A percentile compares a stretch with the other conserved stretches of the same genome.
Evolutionary conservation across 1,140 invertebrate genomes (phyloP).

Genomic region (Musca vetustissima): DNA sequence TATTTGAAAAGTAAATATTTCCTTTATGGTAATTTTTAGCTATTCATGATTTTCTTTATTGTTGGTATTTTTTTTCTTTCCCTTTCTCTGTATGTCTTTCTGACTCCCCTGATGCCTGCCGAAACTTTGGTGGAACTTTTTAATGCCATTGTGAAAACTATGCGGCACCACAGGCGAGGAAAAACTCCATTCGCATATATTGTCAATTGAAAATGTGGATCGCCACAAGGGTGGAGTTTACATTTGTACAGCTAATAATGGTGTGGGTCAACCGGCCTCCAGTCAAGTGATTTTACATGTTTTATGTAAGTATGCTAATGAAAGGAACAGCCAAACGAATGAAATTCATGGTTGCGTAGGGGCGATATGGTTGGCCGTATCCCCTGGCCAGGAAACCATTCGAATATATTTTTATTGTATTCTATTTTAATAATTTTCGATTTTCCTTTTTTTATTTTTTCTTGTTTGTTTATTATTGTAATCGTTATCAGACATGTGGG

Average conservation of each 20-base stretch:
- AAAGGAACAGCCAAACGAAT: too few species aligned
- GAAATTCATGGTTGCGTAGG: background rate
- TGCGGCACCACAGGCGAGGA: conserved; percentile 54
- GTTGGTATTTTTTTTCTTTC: background rate
- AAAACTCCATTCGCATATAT: conserved; percentile 57
- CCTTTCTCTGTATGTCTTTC: background rate
- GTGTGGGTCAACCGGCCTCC: conserved; percentile 63
- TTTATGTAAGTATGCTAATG: conserved; percentile 59
- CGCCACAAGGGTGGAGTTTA: conserved; percentile 66
- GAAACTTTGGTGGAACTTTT: background rate
- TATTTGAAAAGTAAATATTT: conserved; percentile 21
- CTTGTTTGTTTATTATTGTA: background rate
- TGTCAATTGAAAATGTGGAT: conserved; percentile 59
- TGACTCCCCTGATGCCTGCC: too few species aligned
- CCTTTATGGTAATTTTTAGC: conserved; percentile 6
- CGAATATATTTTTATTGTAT: background rate
- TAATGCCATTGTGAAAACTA: background rate
- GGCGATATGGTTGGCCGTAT: background rate
- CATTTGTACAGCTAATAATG: conserved; percentile 65
- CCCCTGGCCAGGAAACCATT: too few species aligned
- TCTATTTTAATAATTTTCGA: conserved; percentile 5
- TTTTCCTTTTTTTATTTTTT: background rate
- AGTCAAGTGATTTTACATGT: conserved; percentile 64
- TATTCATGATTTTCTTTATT: conserved; percentile 1
- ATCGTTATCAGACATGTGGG: background rate